Conservation (phyloP, 1,140 invertebrate species). For the Neodiprion lecontei region DNA sequence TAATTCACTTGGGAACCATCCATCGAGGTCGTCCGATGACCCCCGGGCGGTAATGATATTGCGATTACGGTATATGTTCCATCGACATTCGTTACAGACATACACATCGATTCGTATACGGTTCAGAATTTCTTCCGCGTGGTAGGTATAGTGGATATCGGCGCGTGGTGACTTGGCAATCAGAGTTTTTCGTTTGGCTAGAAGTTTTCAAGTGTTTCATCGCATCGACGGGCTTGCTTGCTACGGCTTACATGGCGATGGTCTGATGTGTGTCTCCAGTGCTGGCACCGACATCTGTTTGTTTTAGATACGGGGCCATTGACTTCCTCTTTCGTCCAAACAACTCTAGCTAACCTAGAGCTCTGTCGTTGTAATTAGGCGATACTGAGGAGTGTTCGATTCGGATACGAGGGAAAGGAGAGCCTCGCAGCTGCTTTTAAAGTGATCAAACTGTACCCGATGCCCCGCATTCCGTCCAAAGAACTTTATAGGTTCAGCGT, state of each 20-base stretch:
- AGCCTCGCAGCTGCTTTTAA: neutral
- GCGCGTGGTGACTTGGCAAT: neutral
- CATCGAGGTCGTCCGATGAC: no score
- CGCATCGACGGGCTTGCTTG: constrained; percentile 30
- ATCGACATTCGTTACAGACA: no score
- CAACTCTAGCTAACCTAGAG: constrained; percentile 27
- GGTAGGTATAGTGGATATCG: neutral
- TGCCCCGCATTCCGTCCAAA: neutral
- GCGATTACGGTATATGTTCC: no score
- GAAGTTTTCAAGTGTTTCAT: constrained; percentile 2
- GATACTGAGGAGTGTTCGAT: neutral
- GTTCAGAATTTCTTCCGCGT: neutral
- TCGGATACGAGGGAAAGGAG: neutral
- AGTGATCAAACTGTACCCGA: neutral
- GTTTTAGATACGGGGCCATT: constrained; percentile 60
- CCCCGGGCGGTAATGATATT: no score
- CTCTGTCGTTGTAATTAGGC: neutral
- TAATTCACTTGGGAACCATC: no score
- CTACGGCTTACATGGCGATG: constrained; percentile 22
- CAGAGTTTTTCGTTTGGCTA: neutral
- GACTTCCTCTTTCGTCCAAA: constrained; percentile 45
- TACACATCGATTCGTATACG: no score
- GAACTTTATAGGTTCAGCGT: neutral
- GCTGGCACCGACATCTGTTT: constrained; percentile 50
- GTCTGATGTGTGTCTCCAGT: constrained; percentile 10